Percentiles rank a stretch among this genome's conserved stretches.
Evolutionary conservation across 2,113 vertebrate genomes (phyloP).

Genomic region (Channa maculata): DNA sequence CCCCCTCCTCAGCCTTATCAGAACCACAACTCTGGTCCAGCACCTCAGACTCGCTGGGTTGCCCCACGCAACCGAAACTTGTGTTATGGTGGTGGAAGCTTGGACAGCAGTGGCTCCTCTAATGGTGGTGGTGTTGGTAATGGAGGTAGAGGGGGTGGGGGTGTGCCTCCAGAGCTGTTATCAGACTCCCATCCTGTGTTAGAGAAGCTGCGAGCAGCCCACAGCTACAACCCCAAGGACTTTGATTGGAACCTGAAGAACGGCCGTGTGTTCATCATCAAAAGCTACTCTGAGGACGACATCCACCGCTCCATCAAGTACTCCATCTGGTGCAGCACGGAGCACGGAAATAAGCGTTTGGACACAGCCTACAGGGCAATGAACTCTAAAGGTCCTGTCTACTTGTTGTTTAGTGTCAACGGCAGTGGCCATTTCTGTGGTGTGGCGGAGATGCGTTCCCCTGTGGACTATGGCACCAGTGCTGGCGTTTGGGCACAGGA

Average conservation of each 20-base stretch:
- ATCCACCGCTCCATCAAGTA: slow-evolving; percentile 99
- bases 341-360: slow-evolving; percentile 95
- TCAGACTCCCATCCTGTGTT: slow-evolving; percentile 92
- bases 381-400: slow-evolving; percentile 92
- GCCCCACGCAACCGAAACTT: slow-evolving; percentile 92
- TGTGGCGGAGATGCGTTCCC: slow-evolving; percentile 97
- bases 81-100: slow-evolving; percentile 86
- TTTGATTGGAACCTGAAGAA: slow-evolving; percentile 97
- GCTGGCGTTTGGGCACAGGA: slow-evolving; percentile 99
- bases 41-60: slow-evolving; percentile 92
- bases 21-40: slow-evolving; percentile 80
- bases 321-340: slow-evolving; percentile 98
- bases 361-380: slow-evolving; percentile 93
- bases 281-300: slow-evolving; percentile 98
- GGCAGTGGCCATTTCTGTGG: slow-evolving; percentile 99
- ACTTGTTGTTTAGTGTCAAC: slow-evolving; percentile 97
- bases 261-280: slow-evolving; percentile 97
- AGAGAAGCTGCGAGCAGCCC: slow-evolving; percentile 94
- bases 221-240: slow-evolving; percentile 98
- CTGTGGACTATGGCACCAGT: slow-evolving; percentile 98
- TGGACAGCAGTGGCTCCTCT: slow-evolving; percentile 82
- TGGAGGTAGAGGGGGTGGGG: slow-evolving; percentile 46
- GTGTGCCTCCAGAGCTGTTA: slow-evolving; percentile 48
- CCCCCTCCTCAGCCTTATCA: slow-evolving; percentile 87
- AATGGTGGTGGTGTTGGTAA: slow-evolving; percentile 77